Conservation (phyloP, 2,113 vertebrate species). For the Micromys minutus region DNA sequence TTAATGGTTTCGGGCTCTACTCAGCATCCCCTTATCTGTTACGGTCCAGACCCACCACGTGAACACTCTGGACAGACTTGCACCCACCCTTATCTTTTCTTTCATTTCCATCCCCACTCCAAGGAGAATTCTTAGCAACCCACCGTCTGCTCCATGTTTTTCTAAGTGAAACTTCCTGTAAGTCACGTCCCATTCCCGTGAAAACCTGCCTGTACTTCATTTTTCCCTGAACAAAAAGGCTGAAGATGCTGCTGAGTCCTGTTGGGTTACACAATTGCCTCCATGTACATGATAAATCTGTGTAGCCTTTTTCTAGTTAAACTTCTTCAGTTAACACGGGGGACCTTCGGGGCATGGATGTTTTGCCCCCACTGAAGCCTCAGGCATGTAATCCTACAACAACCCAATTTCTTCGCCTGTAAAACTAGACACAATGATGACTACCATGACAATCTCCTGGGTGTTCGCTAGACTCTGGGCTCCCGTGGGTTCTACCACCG, state of each 20-base stretch:
- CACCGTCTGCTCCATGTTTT: not conserved
- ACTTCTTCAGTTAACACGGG: not conserved
- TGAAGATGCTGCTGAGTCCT: not conserved
- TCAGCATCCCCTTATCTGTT: not conserved
- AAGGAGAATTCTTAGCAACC: not conserved
- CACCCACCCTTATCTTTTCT: not conserved
- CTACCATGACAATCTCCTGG: not conserved
- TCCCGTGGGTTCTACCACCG: rapidly evolving
- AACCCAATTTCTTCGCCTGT: not conserved
- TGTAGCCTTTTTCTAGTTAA: not conserved
- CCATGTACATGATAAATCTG: no score
- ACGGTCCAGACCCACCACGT: not conserved
- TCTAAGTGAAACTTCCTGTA: not conserved
- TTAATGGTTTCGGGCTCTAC: not conserved
- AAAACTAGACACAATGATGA: not conserved
- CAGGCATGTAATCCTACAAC: not conserved
- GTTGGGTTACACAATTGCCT: not conserved
- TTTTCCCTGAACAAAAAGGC: not conserved
- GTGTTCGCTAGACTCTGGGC: not conserved
- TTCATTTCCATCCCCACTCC: not conserved
- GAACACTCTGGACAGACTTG: not conserved
- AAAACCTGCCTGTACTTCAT: not conserved
- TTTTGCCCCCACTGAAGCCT: no score
- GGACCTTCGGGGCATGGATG: not conserved
- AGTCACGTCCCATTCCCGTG: not conserved